Conservation (phyloP, 2,888 invertebrate species). For the Graphium colonna region DNA sequence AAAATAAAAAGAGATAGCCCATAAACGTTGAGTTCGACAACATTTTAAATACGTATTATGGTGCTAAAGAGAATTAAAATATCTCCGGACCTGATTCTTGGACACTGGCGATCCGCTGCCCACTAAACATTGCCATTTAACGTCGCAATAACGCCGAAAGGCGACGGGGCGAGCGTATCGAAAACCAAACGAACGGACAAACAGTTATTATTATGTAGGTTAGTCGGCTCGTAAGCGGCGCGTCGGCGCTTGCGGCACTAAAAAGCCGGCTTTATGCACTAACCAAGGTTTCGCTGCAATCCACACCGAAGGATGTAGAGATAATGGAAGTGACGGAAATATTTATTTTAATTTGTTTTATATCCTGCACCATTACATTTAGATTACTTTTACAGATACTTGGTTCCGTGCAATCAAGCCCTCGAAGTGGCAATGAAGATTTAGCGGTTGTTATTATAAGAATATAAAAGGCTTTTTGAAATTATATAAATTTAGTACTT, state of each 20-base stretch:
- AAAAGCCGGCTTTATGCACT: constrained; percentile 40
- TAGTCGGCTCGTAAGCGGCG: constrained; percentile 36
- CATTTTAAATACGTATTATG: neutral
- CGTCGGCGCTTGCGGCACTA: constrained; percentile 34
- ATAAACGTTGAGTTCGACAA: neutral
- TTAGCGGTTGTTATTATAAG: no score
- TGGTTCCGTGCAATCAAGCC: no score
- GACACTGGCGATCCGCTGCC: neutral
- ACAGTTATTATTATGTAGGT: constrained; percentile 49
- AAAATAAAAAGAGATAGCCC: no score
- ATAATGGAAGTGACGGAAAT: constrained; percentile 18
- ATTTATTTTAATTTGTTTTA: no score
- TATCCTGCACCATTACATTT: no score
- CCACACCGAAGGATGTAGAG: constrained; percentile 23
- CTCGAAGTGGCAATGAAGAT: no score
- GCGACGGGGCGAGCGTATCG: constrained; percentile 27
- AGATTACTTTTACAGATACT: no score
- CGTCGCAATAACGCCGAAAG: constrained; percentile 30
- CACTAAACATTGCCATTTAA: constrained; percentile 9
- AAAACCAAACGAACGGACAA: constrained; percentile 21
- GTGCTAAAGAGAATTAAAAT: neutral
- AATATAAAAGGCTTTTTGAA: no score
- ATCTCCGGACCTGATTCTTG: neutral
- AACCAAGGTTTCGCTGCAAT: constrained; percentile 37
- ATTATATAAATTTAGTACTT: no score